Evolutionary conservation across 2,888 invertebrate genomes (phyloP).

Genomic region (Pyrgus malvae): DNA sequence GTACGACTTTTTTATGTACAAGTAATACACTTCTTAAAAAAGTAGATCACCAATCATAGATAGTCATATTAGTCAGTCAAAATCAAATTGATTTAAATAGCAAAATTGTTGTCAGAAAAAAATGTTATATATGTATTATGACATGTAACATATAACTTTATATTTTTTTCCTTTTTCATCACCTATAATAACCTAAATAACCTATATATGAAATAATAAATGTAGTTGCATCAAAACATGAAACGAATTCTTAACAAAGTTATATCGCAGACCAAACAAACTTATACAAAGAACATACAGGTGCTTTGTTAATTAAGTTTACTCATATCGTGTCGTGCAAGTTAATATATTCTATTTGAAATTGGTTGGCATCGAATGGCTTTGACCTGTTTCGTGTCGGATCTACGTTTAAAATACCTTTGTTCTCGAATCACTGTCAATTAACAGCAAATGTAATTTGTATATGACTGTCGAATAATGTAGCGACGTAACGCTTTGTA

Average conservation of each 20-base stretch:
- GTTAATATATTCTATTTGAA: conserved; percentile 24
- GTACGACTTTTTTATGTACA: too few species aligned
- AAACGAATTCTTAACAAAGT: not conserved
- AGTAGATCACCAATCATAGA: too few species aligned
- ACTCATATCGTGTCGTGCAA: conserved; percentile 20
- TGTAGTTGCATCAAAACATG: not conserved
- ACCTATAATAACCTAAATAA: too few species aligned
- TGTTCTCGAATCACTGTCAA: conserved; percentile 34
- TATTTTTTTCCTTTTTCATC: too few species aligned
- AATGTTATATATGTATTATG: too few species aligned
- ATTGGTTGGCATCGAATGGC: conserved; percentile 25
- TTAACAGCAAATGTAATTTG: conserved; percentile 20
- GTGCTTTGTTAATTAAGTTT: conserved; percentile 16
- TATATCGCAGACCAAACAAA: not conserved
- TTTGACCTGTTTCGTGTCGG: conserved; percentile 33
- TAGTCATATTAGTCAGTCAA: too few species aligned
- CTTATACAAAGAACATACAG: not conserved
- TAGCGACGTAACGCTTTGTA: not conserved
- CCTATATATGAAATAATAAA: not conserved
- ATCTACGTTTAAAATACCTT: conserved; percentile 31
- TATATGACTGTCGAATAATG: conserved; percentile 1
- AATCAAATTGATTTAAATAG: too few species aligned
- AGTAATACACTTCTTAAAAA: too few species aligned
- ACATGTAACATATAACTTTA: too few species aligned
- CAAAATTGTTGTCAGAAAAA: too few species aligned